These are phyloP conservation scores for Conomelus anceps DNA, from an alignment of 2,888 invertebrate genomes.

Conservation along the genomic window DNA sequence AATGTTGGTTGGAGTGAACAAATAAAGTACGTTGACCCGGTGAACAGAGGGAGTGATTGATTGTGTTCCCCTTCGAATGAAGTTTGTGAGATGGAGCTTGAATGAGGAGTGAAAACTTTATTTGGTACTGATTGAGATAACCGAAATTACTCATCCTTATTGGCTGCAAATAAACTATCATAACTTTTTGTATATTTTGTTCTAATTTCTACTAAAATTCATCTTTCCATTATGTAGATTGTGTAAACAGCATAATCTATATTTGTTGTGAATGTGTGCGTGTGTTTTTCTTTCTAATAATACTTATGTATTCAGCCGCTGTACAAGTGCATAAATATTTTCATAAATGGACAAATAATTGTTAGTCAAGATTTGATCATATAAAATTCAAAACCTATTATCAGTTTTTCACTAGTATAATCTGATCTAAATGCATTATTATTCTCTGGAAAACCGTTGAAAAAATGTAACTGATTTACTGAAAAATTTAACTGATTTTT, in stretches of 20 bases:
- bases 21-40: no score
- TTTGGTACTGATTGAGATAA: no score
- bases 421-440: no score
- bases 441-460: no score
- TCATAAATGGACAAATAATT: not conserved
- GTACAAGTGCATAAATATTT: not conserved
- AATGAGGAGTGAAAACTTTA: not conserved
- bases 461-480: no score
- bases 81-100: not conserved
- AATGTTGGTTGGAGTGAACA: not conserved
- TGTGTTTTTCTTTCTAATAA: not conserved
- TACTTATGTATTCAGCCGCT: no score
- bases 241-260: not conserved
- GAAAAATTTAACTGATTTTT: no score
- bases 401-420: no score
- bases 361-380: no score
- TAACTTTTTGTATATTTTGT: not conserved
- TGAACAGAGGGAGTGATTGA: not conserved
- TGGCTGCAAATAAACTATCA: no score
- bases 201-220: not conserved
- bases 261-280: not conserved
- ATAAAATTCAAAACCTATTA: no score
- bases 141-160: no score
- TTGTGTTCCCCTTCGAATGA: not conserved
- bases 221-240: not conserved